Conservation (phyloP, 1,140 invertebrate genomes). For the Rhopalosiphum maidis region DNA sequence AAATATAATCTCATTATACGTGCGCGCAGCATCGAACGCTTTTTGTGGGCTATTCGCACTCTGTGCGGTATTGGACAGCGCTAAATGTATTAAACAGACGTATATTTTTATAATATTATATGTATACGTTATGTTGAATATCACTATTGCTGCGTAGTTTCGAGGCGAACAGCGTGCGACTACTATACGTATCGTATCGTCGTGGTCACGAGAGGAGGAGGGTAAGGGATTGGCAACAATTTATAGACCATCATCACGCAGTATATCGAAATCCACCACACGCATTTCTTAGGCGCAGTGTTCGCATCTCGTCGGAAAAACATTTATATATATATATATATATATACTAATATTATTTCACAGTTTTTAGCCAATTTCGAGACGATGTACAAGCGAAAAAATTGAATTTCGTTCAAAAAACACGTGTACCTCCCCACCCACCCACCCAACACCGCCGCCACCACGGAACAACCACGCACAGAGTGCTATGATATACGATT, state of each 20-base stretch:
- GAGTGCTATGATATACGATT: too few species aligned
- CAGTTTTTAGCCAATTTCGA: not conserved
- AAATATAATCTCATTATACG: not conserved
- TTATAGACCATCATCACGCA: not conserved
- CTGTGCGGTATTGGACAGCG: not conserved
- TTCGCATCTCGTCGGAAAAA: not conserved
- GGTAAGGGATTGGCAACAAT: not conserved
- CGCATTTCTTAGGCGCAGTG: not conserved
- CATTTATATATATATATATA: too few species aligned
- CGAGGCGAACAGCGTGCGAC: too few species aligned
- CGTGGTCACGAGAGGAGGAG: not conserved
- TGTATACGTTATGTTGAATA: not conserved
- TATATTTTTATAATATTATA: not conserved
- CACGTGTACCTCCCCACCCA: too few species aligned
- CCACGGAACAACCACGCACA: too few species aligned
- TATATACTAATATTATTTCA: not conserved
- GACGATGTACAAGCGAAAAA: not conserved
- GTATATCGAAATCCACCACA: not conserved
- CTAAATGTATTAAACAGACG: not conserved
- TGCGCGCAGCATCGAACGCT: too few species aligned
- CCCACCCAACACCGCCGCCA: too few species aligned
- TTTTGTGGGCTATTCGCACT: too few species aligned
- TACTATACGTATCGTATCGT: not conserved
- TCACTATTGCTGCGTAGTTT: not conserved
- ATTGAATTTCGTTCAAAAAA: not conserved